Percentiles rank a stretch among this genome's conserved stretches.
These are phyloP conservation scores for Elegia similella DNA, from an alignment of 2,888 invertebrate species.

Conservation along the genomic window DNA sequence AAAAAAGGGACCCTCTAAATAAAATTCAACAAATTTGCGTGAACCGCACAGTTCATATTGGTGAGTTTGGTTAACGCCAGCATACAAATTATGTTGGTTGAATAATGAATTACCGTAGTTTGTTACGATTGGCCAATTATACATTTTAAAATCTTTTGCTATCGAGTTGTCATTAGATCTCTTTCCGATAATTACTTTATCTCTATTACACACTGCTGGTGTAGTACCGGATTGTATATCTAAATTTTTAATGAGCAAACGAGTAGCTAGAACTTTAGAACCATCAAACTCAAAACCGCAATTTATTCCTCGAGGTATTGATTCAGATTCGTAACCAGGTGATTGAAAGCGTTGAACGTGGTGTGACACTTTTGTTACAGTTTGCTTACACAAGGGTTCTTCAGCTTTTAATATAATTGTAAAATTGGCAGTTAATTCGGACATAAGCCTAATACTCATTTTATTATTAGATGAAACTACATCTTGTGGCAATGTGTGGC, in stretches of 20 bases:
- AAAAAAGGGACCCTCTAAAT: conserved; percentile 44
- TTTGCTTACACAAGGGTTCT: conserved; percentile 53
- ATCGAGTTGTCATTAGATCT: neutral
- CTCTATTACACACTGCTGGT: neutral
- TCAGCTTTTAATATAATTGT: conserved; percentile 71
- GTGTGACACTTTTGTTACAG: conserved; percentile 28
- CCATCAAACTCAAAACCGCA: conserved; percentile 54
- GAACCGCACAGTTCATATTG: neutral
- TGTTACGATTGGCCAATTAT: neutral
- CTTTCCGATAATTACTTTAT: neutral
- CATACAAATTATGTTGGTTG: neutral
- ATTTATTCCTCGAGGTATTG: conserved; percentile 56
- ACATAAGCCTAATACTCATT: neutral
- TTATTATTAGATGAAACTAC: neutral
- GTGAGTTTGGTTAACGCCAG: neutral
- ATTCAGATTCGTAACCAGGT: conserved; percentile 53
- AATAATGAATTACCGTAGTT: neutral
- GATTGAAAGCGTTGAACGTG: conserved; percentile 45
- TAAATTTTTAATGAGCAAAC: neutral
- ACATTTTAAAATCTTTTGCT: neutral
- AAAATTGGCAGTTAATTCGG: neutral
- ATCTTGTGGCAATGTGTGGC: conserved; percentile 33
- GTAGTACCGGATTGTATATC: neutral
- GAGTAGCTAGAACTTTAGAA: neutral
- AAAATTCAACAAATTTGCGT: conserved; percentile 42